A percentile compares a stretch with the other conserved stretches of the same genome.
Evolutionary conservation across 2,113 vertebrate species (phyloP).

Genomic region (Cebus imitator): DNA sequence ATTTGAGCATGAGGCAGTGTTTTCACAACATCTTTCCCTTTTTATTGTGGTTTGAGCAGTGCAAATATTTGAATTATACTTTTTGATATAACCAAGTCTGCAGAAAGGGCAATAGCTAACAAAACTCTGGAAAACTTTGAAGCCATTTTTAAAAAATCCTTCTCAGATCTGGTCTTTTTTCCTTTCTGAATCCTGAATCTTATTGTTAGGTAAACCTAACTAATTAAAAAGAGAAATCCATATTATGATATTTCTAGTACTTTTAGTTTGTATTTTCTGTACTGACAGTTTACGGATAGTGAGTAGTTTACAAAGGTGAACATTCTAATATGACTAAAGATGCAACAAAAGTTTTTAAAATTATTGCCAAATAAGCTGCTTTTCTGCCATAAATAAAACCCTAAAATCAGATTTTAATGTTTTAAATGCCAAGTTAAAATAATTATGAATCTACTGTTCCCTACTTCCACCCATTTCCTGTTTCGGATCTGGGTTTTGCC

Average conservation of each 20-base stretch:
- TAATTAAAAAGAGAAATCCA: neutral
- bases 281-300: neutral
- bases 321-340: neutral
- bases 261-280: neutral
- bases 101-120: neutral
- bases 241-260: neutral
- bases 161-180: neutral
- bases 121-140: slow-evolving; percentile 41
- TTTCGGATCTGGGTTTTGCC: neutral
- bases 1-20: neutral
- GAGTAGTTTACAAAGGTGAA: neutral
- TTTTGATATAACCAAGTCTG: slow-evolving; percentile 28
- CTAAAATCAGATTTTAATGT: slow-evolving; percentile 19
- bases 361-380: neutral
- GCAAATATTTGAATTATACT: slow-evolving; percentile 49
- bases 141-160: neutral
- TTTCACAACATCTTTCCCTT: slow-evolving; percentile 54
- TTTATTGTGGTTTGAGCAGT: slow-evolving; percentile 49
- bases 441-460: neutral
- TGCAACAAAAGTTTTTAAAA: neutral
- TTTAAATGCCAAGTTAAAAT: slow-evolving; percentile 31
- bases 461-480: neutral
- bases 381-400: neutral
- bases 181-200: neutral
- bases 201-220: neutral